A percentile compares a stretch with the other conserved stretches of the same genome.
phyloP scores from a whole-genome alignment of 2,797 vertebrate genomes.

The Pogonophryne albipinna region DNA sequence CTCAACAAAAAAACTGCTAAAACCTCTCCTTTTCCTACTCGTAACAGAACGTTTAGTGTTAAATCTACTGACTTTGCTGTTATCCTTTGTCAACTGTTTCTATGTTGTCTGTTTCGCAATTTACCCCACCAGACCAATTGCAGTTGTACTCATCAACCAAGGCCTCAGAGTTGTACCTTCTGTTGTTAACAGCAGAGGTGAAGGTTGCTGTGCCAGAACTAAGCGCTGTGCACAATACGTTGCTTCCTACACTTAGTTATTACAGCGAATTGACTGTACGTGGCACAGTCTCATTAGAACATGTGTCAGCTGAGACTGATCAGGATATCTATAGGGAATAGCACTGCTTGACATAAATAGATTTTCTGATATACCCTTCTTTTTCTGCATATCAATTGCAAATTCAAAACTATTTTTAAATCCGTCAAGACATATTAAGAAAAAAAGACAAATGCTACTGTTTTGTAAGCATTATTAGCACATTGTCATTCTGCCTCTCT shows the following conservation, averaged over 20 bases:
- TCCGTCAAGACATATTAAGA: constrained; percentile 35
- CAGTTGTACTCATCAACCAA: constrained; percentile 4
- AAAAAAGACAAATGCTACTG: constrained; percentile 8
- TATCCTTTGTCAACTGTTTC: not conserved
- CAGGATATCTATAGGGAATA: constrained; percentile 59
- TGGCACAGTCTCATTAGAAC: constrained; percentile 55
- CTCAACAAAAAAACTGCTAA: not conserved
- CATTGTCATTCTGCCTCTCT: constrained; percentile 22
- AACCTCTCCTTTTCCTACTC: not conserved
- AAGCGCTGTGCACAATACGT: constrained; percentile 20
- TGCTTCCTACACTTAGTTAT: constrained; percentile 31
- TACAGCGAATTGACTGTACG: constrained; percentile 37
- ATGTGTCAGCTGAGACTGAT: constrained; percentile 51
- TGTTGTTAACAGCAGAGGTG: constrained; percentile 11
- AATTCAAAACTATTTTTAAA: constrained; percentile 57
- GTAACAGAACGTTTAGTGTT: not conserved
- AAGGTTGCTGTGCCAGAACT: constrained; percentile 17
- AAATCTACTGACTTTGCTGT: constrained; percentile 12
- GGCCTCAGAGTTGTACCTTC: constrained; percentile 3
- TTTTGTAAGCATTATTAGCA: constrained; percentile 23
- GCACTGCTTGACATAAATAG: constrained; percentile 40
- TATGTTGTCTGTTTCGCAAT: constrained; percentile 5
- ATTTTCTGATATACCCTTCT: constrained; percentile 44
- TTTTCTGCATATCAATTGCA: constrained; percentile 44
- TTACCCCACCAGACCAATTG: not conserved